Base-by-base conservation (phyloP, 92 coral and sea anemone species). In the Epizoanthus illoricatus region DNA sequence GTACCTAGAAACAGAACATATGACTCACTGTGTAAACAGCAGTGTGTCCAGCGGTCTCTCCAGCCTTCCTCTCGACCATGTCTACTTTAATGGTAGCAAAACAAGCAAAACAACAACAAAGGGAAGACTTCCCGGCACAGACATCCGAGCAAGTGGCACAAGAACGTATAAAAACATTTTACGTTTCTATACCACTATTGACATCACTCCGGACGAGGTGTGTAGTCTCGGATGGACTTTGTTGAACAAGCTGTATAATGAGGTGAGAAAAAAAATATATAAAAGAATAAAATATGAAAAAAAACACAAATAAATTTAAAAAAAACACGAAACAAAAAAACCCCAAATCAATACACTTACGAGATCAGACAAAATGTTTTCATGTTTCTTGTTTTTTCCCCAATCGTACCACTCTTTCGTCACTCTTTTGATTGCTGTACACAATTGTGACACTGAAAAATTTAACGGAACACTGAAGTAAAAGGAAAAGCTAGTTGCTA, bases 11-110 rank as follows among this genome's bases (percentile, higher is more conserved):
- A 47, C 49, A 10, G 95, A 92, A 18, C 85, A 92, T 64, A 84
- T 84, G 65, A 18, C 80, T 18, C 90, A 81, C 85, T 92, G 95
- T 76, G 91, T 89, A 33, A 88, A 92, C 45, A 87, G 90, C 62
- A 45, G 69, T 6, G 87, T 89, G 62, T 92, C 92, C 69, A 92
- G 91, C 85, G 95, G 95, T 62, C 76, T 92, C 21, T 72, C 87
- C 42, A 84, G 54, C 21, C 86, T 92, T 1, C 95, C 95, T 4
- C 72, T 92, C 5, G 76, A 87, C 5, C 76, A 67, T 20, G 88
- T 92, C 7, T 92, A 92, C 80, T 79, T 81, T 55, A 87, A 92
- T 42, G 95, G 92, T 7, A 75, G 69, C 16, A 74, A 84, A 76
- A 88, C 89, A 49, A 58, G 41, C 39, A 55, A 69, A 41, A 24